Percentiles rank a stretch among this genome's conserved stretches.
These are phyloP conservation scores for Agonopterix alstromeriana DNA, from an alignment of 2,888 invertebrate genomes.

Conservation along the genomic window DNA sequence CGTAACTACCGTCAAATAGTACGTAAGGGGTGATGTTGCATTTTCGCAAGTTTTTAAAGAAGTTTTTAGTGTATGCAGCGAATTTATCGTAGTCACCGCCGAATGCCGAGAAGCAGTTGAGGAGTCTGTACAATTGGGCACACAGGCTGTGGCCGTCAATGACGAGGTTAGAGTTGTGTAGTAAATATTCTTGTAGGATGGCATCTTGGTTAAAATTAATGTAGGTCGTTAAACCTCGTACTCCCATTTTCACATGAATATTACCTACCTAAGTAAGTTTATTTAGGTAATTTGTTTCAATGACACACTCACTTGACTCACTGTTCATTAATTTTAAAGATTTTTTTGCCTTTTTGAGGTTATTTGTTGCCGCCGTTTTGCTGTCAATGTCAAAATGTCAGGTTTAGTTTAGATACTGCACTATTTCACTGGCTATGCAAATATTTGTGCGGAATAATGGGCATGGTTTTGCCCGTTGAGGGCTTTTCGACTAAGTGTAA, in stretches of 20 bases:
- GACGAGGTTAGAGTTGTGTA: constrained; percentile 82
- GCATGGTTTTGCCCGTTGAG: too few relatives aligned
- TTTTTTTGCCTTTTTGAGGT: too few relatives aligned
- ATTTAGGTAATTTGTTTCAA: too few relatives aligned
- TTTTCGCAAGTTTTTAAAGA: constrained; percentile 81
- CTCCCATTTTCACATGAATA: constrained; percentile 79
- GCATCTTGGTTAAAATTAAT: constrained; percentile 80
- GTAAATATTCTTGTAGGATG: constrained; percentile 78
- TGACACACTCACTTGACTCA: too few relatives aligned
- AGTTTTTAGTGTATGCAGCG: constrained; percentile 78
- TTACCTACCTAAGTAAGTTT: not conserved
- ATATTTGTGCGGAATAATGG: too few relatives aligned
- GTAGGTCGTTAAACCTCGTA: constrained; percentile 89
- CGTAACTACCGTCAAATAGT: constrained; percentile 88
- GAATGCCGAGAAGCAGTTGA: constrained; percentile 82
- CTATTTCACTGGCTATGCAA: too few relatives aligned
- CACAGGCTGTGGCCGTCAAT: constrained; percentile 89
- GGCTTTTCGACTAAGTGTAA: too few relatives aligned
- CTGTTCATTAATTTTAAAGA: too few relatives aligned
- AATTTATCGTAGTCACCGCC: constrained; percentile 92
- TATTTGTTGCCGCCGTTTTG: too few relatives aligned
- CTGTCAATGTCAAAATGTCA: too few relatives aligned
- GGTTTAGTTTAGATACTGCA: too few relatives aligned
- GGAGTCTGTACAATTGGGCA: constrained; percentile 80
- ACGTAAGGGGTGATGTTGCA: constrained; percentile 85